Conservation (phyloP, 2,113 vertebrate genomes). For the Panthera tigris region DNA sequence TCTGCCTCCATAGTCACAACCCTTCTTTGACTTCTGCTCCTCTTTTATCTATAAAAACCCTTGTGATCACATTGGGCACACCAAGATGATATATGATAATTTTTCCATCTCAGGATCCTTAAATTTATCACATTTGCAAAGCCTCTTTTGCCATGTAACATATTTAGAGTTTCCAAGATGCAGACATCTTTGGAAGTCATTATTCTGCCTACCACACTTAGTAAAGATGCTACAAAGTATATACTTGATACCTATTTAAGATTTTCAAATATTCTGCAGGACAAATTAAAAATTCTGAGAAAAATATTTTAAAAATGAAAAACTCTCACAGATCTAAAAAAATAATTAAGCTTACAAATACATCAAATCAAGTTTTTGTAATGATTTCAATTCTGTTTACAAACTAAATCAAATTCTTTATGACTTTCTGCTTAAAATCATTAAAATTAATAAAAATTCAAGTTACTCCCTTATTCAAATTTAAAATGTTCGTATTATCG, state of each 20-base stretch:
- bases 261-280: background rate
- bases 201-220: background rate
- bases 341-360: background rate
- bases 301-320: background rate
- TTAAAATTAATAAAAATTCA: background rate
- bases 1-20: background rate
- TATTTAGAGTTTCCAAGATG: background rate
- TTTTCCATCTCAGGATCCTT: background rate
- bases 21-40: background rate
- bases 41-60: background rate
- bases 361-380: background rate
- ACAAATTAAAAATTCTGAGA: background rate
- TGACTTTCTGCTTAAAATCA: background rate
- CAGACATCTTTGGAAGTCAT: background rate
- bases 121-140: background rate
- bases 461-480: background rate
- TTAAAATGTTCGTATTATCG: background rate
- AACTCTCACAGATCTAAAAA: background rate
- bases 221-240: background rate
- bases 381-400: background rate
- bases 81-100: background rate
- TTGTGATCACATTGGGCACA: background rate
- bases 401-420: background rate
- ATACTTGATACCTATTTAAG: background rate
- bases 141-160: background rate